These are phyloP conservation scores for Pristionchus japonicus DNA, from an alignment of 2,888 invertebrate species.

Conservation along the genomic window DNA sequence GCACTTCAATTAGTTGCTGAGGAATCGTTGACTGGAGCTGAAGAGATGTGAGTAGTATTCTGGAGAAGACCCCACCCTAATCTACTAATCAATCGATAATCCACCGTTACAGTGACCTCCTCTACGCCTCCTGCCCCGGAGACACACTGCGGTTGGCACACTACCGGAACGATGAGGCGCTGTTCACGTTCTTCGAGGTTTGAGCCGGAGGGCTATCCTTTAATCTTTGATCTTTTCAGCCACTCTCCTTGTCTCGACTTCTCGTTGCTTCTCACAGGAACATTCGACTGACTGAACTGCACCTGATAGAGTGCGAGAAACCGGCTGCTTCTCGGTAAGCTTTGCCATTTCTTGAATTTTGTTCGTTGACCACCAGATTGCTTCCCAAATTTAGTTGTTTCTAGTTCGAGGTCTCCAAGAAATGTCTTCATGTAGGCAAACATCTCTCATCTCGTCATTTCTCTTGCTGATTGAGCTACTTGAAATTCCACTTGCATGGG, in stretches of 20 bases:
- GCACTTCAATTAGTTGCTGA: neutral
- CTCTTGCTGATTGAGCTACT: neutral
- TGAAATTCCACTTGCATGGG: neutral
- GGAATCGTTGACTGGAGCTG: slow-evolving; percentile 24
- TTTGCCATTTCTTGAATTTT: neutral
- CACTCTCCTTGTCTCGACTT: neutral
- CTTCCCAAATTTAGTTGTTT: neutral
- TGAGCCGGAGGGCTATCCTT: neutral
- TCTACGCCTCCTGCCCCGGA: neutral
- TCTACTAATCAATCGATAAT: no score
- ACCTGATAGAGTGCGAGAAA: slow-evolving; percentile 1
- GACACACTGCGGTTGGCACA: slow-evolving; percentile 4
- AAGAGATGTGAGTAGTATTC: slow-evolving; percentile 44
- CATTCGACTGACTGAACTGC: neutral
- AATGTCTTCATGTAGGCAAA: neutral
- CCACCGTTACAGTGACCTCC: slow-evolving; percentile 20
- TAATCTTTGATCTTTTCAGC: slow-evolving; percentile 2
- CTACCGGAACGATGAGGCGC: slow-evolving; percentile 33
- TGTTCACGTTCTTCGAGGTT: slow-evolving; percentile 45
- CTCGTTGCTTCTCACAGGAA: neutral
- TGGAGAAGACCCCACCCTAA: no score
- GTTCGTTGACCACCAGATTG: neutral
- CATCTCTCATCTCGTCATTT: neutral
- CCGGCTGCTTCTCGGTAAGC: neutral
- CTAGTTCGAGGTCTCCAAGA: neutral